Percentiles rank a stretch among this genome's conserved stretches.
Evolutionary conservation across 2,113 vertebrate species (phyloP).

Genomic region (Equus przewalskii): DNA sequence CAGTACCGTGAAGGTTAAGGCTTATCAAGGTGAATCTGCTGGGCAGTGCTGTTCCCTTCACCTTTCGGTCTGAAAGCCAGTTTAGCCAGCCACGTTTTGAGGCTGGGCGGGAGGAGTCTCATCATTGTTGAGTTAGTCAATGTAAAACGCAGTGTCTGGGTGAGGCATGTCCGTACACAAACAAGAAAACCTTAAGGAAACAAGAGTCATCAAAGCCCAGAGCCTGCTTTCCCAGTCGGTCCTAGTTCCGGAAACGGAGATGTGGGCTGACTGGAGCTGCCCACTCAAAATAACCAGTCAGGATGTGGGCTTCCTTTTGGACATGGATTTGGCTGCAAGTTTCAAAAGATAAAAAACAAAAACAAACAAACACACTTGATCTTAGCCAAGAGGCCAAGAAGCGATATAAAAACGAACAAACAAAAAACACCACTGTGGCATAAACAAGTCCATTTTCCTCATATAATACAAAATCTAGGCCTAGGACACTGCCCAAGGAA

Average conservation of each 20-base stretch:
- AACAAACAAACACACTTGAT: no score
- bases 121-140: not conserved
- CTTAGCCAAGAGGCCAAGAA: no score
- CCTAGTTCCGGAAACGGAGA: not conserved
- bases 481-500: no score
- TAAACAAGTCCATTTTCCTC: not conserved
- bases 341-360: no score
- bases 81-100: not conserved
- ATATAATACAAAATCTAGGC: fast-evolving
- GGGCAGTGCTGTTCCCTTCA: not conserved
- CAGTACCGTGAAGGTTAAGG: not conserved
- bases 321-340: not conserved
- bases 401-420: not conserved
- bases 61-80: not conserved
- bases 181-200: not conserved
- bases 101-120: not conserved
- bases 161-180: not conserved
- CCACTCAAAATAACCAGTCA: not conserved
- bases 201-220: not conserved
- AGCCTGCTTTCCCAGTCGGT: not conserved
- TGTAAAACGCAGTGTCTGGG: not conserved
- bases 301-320: not conserved
- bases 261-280: fast-evolving
- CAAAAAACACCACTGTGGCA: not conserved
- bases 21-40: not conserved